These are phyloP conservation scores for Paratrypauchen microcephalus DNA, from an alignment of 2,797 vertebrate species.

Conservation along the genomic window DNA sequence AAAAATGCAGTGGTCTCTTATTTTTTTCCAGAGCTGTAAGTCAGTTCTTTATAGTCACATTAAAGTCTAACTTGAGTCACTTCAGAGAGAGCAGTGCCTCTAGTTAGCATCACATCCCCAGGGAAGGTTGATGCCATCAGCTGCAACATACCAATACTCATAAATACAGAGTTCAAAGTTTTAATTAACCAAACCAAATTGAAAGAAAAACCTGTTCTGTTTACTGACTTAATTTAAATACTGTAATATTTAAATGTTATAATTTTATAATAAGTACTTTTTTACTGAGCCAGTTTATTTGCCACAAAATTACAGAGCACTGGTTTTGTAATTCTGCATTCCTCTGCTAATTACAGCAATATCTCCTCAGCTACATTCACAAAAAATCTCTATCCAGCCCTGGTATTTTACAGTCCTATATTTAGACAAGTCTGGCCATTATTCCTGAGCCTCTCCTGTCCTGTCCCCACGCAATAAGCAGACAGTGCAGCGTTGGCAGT, in stretches of 20 bases:
- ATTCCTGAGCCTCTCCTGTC: constrained; percentile 23
- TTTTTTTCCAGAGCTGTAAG: no score
- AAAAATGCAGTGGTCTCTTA: no score
- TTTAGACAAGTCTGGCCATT: constrained; percentile 7
- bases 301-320: neutral
- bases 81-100: no score
- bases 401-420: constrained; percentile 10
- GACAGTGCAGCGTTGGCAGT: constrained; percentile 9
- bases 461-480: constrained; percentile 8
- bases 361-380: neutral
- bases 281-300: neutral
- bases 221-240: neutral
- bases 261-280: neutral
- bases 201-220: neutral
- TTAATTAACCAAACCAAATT: no score
- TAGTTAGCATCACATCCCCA: no score
- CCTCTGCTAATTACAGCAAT: constrained; percentile 9
- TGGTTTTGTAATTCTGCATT: neutral
- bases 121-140: no score
- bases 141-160: no score
- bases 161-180: no score
- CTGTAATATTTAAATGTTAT: neutral
- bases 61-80: no score
- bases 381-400: constrained; percentile 3
- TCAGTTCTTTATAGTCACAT: no score